Evolutionary conservation across 1,140 invertebrate genomes (phyloP).

Genomic region (Scaptomyza montana): DNA sequence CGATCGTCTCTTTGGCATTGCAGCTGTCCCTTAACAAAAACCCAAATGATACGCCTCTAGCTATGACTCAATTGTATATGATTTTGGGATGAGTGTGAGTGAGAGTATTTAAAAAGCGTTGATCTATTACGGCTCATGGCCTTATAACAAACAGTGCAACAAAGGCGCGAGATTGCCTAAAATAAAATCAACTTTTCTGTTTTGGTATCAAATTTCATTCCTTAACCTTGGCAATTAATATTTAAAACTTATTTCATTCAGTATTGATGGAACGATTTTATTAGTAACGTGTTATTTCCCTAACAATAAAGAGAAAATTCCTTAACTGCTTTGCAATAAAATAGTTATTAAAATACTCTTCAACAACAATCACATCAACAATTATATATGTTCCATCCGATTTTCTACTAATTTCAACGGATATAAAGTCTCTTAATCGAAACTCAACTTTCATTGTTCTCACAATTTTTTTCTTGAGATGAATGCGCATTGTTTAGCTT

Average conservation of each 20-base stretch:
- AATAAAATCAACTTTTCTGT: slow-evolving; percentile 14
- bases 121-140: slow-evolving; percentile 21
- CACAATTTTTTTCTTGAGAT: slow-evolving; percentile 9
- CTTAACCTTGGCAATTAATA: not conserved
- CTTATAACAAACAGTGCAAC: slow-evolving; percentile 15
- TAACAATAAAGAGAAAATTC: no score
- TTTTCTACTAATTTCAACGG: slow-evolving; percentile 4
- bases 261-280: no score
- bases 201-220: slow-evolving; percentile 21
- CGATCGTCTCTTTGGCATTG: slow-evolving; percentile 39
- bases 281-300: no score
- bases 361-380: not conserved
- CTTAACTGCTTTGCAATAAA: no score
- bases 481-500: slow-evolving; percentile 3
- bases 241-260: slow-evolving; percentile 5
- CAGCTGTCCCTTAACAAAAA: slow-evolving; percentile 51
- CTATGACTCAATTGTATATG: slow-evolving; percentile 21
- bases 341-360: no score
- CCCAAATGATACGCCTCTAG: not conserved
- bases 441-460: slow-evolving; percentile 13
- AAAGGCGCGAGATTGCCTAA: slow-evolving; percentile 1
- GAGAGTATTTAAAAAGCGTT: not conserved
- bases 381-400: not conserved
- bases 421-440: not conserved
- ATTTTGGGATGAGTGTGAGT: slow-evolving; percentile 14